Percentiles rank a stretch among this genome's conserved stretches.
Evolutionary conservation across 2,113 vertebrate species (phyloP).

Genomic region (Crypturellus undulatus): DNA sequence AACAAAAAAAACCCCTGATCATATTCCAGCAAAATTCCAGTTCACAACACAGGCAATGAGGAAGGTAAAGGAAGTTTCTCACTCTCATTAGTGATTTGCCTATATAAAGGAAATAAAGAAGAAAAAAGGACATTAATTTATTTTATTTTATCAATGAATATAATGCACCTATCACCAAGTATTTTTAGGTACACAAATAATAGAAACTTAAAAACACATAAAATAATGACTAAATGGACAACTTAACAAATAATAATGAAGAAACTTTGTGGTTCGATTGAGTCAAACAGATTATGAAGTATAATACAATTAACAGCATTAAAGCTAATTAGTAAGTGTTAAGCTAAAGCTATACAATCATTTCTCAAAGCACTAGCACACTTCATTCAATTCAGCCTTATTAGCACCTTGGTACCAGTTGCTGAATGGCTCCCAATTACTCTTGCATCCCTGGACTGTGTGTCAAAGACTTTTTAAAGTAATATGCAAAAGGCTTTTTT

Average conservation of each 20-base stretch:
- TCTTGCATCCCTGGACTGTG: neutral
- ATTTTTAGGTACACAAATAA: neutral
- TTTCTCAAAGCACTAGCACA: neutral
- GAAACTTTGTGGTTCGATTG: neutral
- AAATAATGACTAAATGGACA: conserved; percentile 27
- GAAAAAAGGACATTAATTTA: neutral
- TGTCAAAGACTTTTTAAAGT: conserved; percentile 17
- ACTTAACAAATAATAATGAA: conserved; percentile 43
- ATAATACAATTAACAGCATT: conserved; percentile 39
- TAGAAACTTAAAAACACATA: conserved; percentile 43
- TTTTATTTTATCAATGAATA: conserved; percentile 24
- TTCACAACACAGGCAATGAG: neutral
- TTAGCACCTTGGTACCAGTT: conserved; percentile 33
- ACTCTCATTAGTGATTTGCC: neutral
- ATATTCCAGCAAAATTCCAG: neutral
- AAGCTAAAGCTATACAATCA: conserved; percentile 20
- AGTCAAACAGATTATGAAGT: conserved; percentile 3
- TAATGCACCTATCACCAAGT: neutral
- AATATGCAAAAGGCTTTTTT: conserved; percentile 40
- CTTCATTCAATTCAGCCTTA: conserved; percentile 5
- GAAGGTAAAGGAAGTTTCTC: neutral
- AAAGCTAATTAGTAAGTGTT: conserved; percentile 18
- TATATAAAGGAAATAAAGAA: neutral
- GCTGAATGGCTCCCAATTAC: conserved; percentile 46
- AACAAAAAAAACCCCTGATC: neutral